Percentiles rank a stretch among this genome's conserved stretches.
Conservation (phyloP, 2,797 vertebrate genomes). For the Alfaro cultratus region DNA sequence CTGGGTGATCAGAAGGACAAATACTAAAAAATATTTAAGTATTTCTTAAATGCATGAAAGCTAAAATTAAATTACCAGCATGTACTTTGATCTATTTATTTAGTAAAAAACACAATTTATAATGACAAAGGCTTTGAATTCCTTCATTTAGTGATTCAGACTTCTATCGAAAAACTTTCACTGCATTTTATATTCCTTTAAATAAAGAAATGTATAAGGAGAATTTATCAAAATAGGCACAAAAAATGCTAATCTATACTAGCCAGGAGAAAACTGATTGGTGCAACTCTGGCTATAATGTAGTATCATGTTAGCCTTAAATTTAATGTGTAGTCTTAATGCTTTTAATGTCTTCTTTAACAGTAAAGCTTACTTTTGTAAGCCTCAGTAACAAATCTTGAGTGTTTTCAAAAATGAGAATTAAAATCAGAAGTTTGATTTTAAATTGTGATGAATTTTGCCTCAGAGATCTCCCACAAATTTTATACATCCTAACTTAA, state of each 20-base stretch:
- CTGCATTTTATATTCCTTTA: background rate
- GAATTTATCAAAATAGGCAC: background rate
- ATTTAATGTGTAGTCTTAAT: background rate
- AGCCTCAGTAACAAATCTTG: background rate
- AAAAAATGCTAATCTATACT: background rate
- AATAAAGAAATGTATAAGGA: background rate
- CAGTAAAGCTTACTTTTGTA: background rate
- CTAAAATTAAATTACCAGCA: background rate
- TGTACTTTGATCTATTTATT: background rate
- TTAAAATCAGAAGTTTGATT: background rate
- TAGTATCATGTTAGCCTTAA: background rate
- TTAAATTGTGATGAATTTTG: background rate
- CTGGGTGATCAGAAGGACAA: too few relatives aligned
- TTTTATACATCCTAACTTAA: slow-evolving; percentile 14
- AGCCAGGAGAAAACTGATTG: background rate
- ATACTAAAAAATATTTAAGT: background rate
- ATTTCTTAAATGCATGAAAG: background rate
- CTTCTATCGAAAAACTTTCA: background rate
- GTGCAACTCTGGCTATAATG: background rate
- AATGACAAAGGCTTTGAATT: background rate
- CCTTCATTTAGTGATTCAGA: slow-evolving; percentile 1
- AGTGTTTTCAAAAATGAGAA: background rate
- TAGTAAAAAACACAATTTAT: background rate
- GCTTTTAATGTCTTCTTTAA: background rate
- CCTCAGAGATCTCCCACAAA: background rate